Conservation (phyloP, 2,797 vertebrate species). For the Betta splendens region DNA sequence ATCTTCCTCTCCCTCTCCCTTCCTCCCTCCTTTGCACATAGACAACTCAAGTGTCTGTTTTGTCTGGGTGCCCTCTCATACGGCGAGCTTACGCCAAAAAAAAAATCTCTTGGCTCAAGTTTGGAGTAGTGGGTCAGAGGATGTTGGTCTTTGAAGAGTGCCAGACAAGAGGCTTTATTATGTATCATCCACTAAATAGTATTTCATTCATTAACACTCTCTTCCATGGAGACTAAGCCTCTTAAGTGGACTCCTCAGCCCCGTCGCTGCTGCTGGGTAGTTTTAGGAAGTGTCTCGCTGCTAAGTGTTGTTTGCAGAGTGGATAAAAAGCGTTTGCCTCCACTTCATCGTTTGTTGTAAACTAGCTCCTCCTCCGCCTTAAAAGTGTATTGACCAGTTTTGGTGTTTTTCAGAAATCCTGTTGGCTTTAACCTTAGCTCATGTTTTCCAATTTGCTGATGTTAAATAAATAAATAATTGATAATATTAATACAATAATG, state of each 20-base stretch:
- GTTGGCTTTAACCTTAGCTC: too few species aligned
- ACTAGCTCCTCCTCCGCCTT: slow-evolving; percentile 6
- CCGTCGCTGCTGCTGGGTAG: slow-evolving; percentile 40
- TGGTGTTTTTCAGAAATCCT: neutral
- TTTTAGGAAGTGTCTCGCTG: slow-evolving; percentile 65
- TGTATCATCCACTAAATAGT: slow-evolving; percentile 84
- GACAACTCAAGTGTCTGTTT: slow-evolving; percentile 89
- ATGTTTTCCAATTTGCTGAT: neutral
- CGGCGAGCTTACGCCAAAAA: slow-evolving; percentile 82
- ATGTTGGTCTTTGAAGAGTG: slow-evolving; percentile 87
- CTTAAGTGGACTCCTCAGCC: slow-evolving; percentile 78
- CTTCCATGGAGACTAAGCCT: slow-evolving; percentile 77
- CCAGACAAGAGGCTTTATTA: slow-evolving; percentile 83
- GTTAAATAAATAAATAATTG: too few species aligned
- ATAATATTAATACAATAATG: too few species aligned
- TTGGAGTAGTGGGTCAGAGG: slow-evolving; percentile 87
- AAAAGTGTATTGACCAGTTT: neutral
- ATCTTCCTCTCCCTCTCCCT: slow-evolving; percentile 76
- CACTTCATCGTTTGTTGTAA: slow-evolving; percentile 14
- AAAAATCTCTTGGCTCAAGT: slow-evolving; percentile 82
- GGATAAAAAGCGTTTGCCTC: slow-evolving; percentile 42
- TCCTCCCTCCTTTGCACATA: slow-evolving; percentile 68
- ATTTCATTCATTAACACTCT: slow-evolving; percentile 86
- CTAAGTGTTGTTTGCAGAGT: slow-evolving; percentile 58
- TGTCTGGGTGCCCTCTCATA: slow-evolving; percentile 87